Evolutionary conservation across 2,888 invertebrate species (phyloP).

Genomic region (Nematopogon swammerdamellus): DNA sequence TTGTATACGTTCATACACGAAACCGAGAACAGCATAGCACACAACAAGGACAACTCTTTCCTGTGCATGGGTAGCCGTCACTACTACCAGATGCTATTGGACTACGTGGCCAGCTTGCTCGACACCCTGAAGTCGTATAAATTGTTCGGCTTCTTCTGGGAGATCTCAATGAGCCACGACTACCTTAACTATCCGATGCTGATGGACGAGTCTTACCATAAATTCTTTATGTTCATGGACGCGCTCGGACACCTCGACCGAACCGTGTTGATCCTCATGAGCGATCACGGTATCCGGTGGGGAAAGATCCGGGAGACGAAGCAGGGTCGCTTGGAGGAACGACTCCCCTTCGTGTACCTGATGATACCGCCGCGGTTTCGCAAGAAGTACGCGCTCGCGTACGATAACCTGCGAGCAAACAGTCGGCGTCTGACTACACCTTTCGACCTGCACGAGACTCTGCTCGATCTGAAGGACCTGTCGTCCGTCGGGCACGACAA

Average conservation of each 20-base stretch:
- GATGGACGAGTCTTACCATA: constrained; percentile 64
- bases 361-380: constrained; percentile 71
- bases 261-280: constrained; percentile 71
- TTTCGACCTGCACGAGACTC: constrained; percentile 79
- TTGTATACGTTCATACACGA: constrained; percentile 70
- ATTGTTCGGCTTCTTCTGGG: constrained; percentile 84
- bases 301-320: constrained; percentile 79
- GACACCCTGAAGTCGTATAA: constrained; percentile 53
- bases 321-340: constrained; percentile 84
- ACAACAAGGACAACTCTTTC: constrained; percentile 61
- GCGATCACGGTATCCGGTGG: constrained; percentile 90
- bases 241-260: constrained; percentile 55
- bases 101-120: constrained; percentile 66
- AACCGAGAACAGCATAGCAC: constrained; percentile 65
- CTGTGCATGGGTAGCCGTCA: constrained; percentile 69
- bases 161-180: constrained; percentile 81
- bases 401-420: constrained; percentile 64
- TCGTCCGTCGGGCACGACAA: constrained; percentile 37
- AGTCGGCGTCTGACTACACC: constrained; percentile 71
- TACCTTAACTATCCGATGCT: constrained; percentile 73
- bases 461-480: constrained; percentile 63
- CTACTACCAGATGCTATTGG: constrained; percentile 67
- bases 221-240: constrained; percentile 56
- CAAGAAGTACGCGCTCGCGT: constrained; percentile 57
- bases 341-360: constrained; percentile 77